These are phyloP conservation scores for Acrocephalus arundinaceus DNA, from an alignment of 2,113 vertebrate genomes.

Conservation along the genomic window DNA sequence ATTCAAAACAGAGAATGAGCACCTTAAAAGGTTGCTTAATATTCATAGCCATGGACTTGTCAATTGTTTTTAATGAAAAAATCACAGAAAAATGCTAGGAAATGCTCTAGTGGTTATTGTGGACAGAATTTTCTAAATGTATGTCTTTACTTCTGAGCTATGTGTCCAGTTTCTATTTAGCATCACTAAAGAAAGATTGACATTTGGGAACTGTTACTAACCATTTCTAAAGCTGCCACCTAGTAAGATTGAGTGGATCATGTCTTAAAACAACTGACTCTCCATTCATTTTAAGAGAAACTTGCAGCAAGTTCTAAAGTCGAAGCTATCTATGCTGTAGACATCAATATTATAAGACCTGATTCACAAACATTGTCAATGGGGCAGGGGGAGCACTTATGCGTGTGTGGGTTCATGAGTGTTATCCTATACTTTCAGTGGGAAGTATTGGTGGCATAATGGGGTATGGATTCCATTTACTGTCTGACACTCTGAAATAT, in stretches of 20 bases:
- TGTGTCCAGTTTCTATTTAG: neutral
- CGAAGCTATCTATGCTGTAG: neutral
- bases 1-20: neutral
- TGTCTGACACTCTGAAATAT: accelerated
- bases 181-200: neutral
- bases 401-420: accelerated
- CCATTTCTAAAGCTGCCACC: neutral
- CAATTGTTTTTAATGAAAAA: slow-evolving; percentile 16
- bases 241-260: neutral
- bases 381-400: neutral
- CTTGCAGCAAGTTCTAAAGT: neutral
- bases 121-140: neutral
- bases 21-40: neutral
- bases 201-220: neutral
- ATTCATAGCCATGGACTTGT: neutral
- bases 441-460: neutral
- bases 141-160: neutral
- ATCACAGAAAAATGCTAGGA: neutral
- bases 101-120: neutral
- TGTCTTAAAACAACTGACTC: neutral
- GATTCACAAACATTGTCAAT: neutral
- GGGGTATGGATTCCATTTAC: neutral
- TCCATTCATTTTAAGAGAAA: neutral
- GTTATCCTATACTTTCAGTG: neutral
- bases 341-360: neutral